Conservation (phyloP, 2,113 vertebrate genomes). For the Aegithalos caudatus region DNA sequence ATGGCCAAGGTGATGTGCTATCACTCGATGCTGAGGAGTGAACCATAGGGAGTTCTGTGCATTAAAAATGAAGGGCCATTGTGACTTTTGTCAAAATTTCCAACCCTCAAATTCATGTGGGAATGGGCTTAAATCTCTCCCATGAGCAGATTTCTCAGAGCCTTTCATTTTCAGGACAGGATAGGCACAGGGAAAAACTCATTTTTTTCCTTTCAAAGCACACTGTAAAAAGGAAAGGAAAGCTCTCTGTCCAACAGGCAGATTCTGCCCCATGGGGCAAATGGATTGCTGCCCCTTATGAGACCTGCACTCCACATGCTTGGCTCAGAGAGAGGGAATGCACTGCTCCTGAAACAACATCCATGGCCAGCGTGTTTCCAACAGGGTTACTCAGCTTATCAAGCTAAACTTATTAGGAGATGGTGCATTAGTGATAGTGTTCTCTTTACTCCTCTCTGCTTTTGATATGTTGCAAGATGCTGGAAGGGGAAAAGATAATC, state of each 20-base stretch:
- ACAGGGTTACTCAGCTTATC: neutral
- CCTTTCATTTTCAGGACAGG: neutral
- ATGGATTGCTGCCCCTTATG: fast-evolving
- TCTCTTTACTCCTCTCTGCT: neutral
- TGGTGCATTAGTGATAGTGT: no score
- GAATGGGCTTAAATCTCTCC: neutral
- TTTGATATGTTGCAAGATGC: neutral
- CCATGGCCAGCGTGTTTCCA: neutral
- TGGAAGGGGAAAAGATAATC: neutral
- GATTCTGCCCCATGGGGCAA: neutral
- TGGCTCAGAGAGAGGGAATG: fast-evolving
- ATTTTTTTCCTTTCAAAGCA: neutral
- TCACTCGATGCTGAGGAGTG: neutral
- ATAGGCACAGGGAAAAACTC: neutral
- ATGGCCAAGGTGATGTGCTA: neutral
- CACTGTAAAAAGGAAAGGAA: neutral
- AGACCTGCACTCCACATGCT: neutral
- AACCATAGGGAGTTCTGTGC: neutral
- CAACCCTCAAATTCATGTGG: neutral
- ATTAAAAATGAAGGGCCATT: neutral
- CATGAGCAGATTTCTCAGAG: neutral
- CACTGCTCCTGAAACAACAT: neutral
- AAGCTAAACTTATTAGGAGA: neutral
- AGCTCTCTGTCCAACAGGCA: neutral
- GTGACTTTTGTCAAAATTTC: neutral